Percentiles rank a stretch among this genome's conserved stretches.
These are phyloP conservation scores for Heliopora coerulea DNA, from an alignment of 92 coral and sea anemone genomes.

Conservation along the genomic window DNA sequence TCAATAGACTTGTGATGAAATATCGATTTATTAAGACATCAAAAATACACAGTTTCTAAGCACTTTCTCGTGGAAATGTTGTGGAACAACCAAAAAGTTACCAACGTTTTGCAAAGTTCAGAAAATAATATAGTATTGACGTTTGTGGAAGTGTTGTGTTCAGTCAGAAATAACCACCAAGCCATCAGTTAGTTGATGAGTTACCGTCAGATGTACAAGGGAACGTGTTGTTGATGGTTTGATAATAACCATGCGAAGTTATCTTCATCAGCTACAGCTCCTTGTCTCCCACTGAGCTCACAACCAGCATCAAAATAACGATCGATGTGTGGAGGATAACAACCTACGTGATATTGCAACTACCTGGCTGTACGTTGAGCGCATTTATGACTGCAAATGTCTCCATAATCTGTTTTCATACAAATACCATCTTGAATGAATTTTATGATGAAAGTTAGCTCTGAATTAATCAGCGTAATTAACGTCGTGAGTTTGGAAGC, in stretches of 20 bases:
- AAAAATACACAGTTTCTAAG: no score
- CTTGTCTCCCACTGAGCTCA: constrained; percentile 41
- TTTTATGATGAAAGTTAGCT: constrained; percentile 53
- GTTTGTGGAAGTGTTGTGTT: no score
- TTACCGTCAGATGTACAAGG: constrained; percentile 62
- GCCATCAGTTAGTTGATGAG: constrained; percentile 69
- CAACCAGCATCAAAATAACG: constrained; percentile 48
- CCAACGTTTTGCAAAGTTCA: no score
- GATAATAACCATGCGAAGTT: constrained; percentile 65
- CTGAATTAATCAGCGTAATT: constrained; percentile 67
- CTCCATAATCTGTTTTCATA: constrained; percentile 57
- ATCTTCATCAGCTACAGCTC: constrained; percentile 58
- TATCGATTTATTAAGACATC: no score
- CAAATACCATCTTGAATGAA: constrained; percentile 42
- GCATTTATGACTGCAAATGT: constrained; percentile 59
- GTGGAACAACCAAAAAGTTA: no score
- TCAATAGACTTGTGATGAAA: no score
- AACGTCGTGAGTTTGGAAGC: constrained; percentile 51
- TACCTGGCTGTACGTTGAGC: constrained; percentile 44
- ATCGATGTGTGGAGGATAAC: no score
- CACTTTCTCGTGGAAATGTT: no score
- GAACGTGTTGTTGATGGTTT: constrained; percentile 50
- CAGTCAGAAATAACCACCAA: no score
- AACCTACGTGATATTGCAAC: constrained; percentile 49
- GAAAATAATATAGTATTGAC: no score